Evolutionary conservation across 2,888 invertebrate species (phyloP), one percentile per base, ranked within the genome.

Genomic region (Caenorhabditis wallacei): DNA sequence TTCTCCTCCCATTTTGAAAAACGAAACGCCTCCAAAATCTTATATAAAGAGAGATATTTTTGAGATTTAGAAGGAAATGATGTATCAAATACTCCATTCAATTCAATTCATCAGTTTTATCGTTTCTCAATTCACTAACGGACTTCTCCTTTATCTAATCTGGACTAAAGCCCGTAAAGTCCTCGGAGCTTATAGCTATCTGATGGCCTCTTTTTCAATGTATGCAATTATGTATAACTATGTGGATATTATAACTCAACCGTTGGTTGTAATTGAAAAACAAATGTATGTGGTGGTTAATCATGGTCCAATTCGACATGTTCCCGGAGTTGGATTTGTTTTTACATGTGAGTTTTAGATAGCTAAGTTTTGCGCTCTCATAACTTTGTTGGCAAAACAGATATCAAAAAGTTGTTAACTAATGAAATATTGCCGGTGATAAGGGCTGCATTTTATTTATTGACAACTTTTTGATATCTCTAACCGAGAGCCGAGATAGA

Each of bases 241-340:
- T 46, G 74, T 75, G 46, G 74, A 75, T 66, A 43, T 75, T 2
- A 57, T 75, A 16, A 75, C 74, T 16, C 74, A 66, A 46, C 74
- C 74, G 5, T 48, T 75, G 57, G 64, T 64, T 5, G 56, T 64
- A 13, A 66, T 75, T 3, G 74, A 75, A 22, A 75, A 75, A 20
- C 74, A 75, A 43, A 75, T 75, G 74, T 75, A 75, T 43, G 74
- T 63, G 43, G 74, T 75, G 10, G 56, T 75, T 8, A 75, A 75
- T 37, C 74, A 75, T 18, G 74, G 74, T 37, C 56, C 63, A 7
- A 64, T 75, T 26, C 46, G 74, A 26, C 46, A 75, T 57, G 53
- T 56, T 64, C 63, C 63, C 10, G 18, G 18, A 0, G 35, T 75
- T 57, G 74, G 74, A n/a, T 75, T 75, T 24, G 16, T 75, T 24